Evolutionary conservation across 2,113 vertebrate species (phyloP).

Genomic region (Thermophis baileyi): DNA sequence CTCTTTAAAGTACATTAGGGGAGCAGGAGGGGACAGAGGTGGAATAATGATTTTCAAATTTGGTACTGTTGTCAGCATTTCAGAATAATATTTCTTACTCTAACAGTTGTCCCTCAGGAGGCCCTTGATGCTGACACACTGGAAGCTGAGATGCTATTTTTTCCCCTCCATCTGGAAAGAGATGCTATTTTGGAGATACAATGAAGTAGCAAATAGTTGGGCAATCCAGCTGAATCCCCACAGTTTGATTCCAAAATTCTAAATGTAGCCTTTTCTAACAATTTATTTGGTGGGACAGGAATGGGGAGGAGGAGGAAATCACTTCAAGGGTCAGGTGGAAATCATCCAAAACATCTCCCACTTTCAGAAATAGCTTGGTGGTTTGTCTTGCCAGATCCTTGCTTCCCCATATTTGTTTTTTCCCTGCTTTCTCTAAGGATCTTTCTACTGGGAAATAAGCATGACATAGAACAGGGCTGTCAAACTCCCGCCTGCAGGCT

Average conservation of each 20-base stretch:
- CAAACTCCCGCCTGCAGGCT: no score
- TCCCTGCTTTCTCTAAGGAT: neutral
- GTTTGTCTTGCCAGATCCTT: neutral
- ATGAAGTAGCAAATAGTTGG: neutral
- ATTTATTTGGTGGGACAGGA: neutral
- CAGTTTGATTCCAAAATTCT: neutral
- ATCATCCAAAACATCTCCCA: neutral
- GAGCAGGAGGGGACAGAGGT: neutral
- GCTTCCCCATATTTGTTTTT: neutral
- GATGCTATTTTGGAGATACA: neutral
- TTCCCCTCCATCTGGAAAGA: neutral
- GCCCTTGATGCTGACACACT: neutral
- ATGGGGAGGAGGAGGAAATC: neutral
- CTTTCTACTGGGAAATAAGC: neutral
- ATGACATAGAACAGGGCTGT: neutral
- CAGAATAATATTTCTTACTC: neutral
- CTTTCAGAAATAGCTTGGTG: neutral
- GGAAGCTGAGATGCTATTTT: neutral
- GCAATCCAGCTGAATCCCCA: neutral
- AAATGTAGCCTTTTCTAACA: neutral
- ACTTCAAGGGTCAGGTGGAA: neutral
- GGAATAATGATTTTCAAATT: constrained; percentile 9
- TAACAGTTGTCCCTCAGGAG: neutral
- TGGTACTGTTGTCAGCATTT: neutral
- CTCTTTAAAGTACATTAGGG: neutral